Conservation (phyloP, 2,888 invertebrate genomes). For the Conops quadrifasciatus region DNA sequence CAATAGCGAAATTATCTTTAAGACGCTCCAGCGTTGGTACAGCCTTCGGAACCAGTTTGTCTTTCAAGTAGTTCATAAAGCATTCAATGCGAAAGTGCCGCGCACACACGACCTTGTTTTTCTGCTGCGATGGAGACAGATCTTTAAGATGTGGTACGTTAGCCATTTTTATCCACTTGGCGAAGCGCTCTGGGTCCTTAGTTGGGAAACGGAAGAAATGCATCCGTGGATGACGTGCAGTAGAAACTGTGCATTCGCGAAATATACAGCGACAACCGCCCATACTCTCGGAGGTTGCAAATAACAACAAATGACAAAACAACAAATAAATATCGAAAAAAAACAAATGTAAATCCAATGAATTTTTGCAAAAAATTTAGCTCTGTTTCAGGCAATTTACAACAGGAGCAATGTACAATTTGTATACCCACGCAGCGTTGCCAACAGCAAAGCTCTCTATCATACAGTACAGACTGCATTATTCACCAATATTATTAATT, state of each 20-base stretch:
- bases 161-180: constrained; percentile 52
- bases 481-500: too few relatives aligned
- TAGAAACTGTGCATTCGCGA: constrained; percentile 66
- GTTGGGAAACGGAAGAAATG: constrained; percentile 69
- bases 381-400: too few relatives aligned
- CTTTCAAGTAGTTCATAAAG: constrained; percentile 66
- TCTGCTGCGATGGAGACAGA: constrained; percentile 61
- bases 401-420: background rate
- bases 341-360: background rate
- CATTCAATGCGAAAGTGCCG: constrained; percentile 67
- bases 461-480: too few relatives aligned
- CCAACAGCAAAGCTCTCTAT: too few relatives aligned
- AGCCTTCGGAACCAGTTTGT: constrained; percentile 65
- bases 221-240: constrained; percentile 59
- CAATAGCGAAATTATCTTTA: constrained; percentile 52
- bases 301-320: background rate
- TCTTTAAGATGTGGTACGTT: constrained; percentile 49
- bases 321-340: background rate
- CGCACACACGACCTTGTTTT: constrained; percentile 67
- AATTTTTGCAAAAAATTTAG: too few relatives aligned
- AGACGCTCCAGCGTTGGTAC: constrained; percentile 65
- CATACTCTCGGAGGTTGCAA: constrained; percentile 55
- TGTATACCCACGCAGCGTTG: too few relatives aligned
- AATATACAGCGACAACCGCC: constrained; percentile 69
- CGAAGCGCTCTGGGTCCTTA: constrained; percentile 49